These are phyloP conservation scores for Limnephilus rhombicus DNA, from an alignment of 2,888 invertebrate species.

Conservation along the genomic window DNA sequence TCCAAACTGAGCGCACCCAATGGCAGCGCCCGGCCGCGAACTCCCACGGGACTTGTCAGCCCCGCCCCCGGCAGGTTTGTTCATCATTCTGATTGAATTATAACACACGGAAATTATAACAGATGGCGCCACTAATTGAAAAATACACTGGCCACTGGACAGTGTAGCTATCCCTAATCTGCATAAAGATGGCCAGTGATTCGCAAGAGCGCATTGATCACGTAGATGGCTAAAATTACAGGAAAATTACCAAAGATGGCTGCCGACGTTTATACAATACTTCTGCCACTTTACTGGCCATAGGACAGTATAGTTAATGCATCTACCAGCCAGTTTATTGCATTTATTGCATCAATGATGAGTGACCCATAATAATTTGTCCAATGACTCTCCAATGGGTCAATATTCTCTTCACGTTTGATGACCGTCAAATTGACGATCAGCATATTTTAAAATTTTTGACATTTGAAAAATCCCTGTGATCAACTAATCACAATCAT, in stretches of 20 bases:
- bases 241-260: too few relatives aligned
- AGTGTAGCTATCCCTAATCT: not conserved
- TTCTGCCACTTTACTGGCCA: too few relatives aligned
- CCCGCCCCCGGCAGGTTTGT: conserved; percentile 87
- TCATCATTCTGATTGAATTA: not conserved
- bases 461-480: too few relatives aligned
- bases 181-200: too few relatives aligned
- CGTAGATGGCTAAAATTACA: not conserved
- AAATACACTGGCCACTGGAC: not conserved
- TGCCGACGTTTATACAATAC: too few relatives aligned
- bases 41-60: conserved; percentile 87
- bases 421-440: too few relatives aligned
- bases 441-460: too few relatives aligned
- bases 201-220: not conserved
- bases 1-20: conserved; percentile 80
- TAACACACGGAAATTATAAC: not conserved
- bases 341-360: not conserved
- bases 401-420: too few relatives aligned
- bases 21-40: conserved; percentile 82
- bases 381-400: not conserved
- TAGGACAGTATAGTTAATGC: too few relatives aligned
- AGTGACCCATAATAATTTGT: not conserved
- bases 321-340: too few relatives aligned
- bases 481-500: too few relatives aligned
- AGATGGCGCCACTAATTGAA: not conserved